phyloP scores from a whole-genome alignment of 2,888 invertebrate species.

The Micropterix aruncella region DNA sequence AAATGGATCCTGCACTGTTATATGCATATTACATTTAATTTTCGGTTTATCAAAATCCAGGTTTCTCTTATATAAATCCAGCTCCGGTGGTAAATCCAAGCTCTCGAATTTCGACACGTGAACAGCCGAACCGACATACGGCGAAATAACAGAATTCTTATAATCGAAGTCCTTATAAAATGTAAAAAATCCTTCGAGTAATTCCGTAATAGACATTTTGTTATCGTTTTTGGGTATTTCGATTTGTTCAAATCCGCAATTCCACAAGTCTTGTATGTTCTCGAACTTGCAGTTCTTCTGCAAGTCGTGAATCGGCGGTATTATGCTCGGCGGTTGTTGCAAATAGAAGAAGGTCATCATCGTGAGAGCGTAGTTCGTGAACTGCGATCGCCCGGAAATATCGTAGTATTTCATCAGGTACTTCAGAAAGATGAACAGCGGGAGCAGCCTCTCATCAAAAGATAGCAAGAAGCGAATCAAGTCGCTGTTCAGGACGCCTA shows the following conservation, averaged over 20 bases:
- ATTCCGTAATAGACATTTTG: slow-evolving; percentile 26
- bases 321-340: slow-evolving; percentile 40
- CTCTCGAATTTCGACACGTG: slow-evolving; percentile 25
- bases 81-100: slow-evolving; percentile 19
- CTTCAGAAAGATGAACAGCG: slow-evolving; percentile 49
- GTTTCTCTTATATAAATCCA: slow-evolving; percentile 28
- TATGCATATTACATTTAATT: slow-evolving; percentile 22
- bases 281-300: slow-evolving; percentile 21
- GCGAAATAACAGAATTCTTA: slow-evolving; percentile 40
- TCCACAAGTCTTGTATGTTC: slow-evolving; percentile 38
- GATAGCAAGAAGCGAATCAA: slow-evolving; percentile 46
- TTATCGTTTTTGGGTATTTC: slow-evolving; percentile 18
- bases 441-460: slow-evolving; percentile 41
- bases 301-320: slow-evolving; percentile 41
- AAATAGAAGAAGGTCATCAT: slow-evolving; percentile 56
- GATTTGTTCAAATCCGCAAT: slow-evolving; percentile 34
- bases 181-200: slow-evolving; percentile 53
- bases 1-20: slow-evolving; percentile 55
- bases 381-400: slow-evolving; percentile 38
- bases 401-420: slow-evolving; percentile 56
- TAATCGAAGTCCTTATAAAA: slow-evolving; percentile 50
- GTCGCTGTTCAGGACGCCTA: slow-evolving; percentile 54
- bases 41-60: slow-evolving; percentile 17
- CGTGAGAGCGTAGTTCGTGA: slow-evolving; percentile 56
- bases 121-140: slow-evolving; percentile 41